These are phyloP conservation scores for Xanthia togata DNA, from an alignment of 2,888 invertebrate genomes.

Conservation along the genomic window DNA sequence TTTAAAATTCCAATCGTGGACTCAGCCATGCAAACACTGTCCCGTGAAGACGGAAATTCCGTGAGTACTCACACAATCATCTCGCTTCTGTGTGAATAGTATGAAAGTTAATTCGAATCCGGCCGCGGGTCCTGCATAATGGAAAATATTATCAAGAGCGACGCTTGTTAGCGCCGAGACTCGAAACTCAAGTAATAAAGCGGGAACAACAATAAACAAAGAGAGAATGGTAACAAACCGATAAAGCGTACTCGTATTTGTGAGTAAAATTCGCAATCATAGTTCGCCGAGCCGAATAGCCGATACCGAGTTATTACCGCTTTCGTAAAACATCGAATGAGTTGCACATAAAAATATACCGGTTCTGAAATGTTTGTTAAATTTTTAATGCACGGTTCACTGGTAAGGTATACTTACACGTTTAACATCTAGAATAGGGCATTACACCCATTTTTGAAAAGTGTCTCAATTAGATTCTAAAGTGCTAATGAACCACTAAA, in stretches of 20 bases:
- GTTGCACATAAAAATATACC: conserved; percentile 62
- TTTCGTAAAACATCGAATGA: conserved; percentile 71
- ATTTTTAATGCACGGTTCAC: conserved; percentile 19
- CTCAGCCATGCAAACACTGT: conserved; percentile 60
- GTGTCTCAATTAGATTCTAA: too few relatives aligned
- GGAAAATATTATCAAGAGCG: conserved; percentile 77
- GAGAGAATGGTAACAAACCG: conserved; percentile 77
- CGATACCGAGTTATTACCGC: conserved; percentile 79
- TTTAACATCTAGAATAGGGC: too few relatives aligned
- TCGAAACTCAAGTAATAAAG: conserved; percentile 76
- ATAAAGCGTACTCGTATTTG: conserved; percentile 81
- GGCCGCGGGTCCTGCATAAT: conserved; percentile 77
- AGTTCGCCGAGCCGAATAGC: conserved; percentile 72
- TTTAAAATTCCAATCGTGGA: conserved; percentile 62
- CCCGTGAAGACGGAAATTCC: conserved; percentile 67
- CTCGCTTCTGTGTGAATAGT: conserved; percentile 78
- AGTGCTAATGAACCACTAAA: too few relatives aligned
- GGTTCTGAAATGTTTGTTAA: conserved; percentile 41
- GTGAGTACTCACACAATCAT: conserved; percentile 82
- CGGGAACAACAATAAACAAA: conserved; percentile 79
- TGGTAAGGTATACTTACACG: conserved; percentile 16
- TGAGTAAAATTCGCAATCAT: conserved; percentile 84
- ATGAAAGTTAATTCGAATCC: conserved; percentile 77
- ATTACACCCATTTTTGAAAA: too few relatives aligned
- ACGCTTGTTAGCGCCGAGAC: conserved; percentile 78